Evolutionary conservation across 23 tunicate species (phyloP).

Genomic region (Oikopleura dioica): DNA sequence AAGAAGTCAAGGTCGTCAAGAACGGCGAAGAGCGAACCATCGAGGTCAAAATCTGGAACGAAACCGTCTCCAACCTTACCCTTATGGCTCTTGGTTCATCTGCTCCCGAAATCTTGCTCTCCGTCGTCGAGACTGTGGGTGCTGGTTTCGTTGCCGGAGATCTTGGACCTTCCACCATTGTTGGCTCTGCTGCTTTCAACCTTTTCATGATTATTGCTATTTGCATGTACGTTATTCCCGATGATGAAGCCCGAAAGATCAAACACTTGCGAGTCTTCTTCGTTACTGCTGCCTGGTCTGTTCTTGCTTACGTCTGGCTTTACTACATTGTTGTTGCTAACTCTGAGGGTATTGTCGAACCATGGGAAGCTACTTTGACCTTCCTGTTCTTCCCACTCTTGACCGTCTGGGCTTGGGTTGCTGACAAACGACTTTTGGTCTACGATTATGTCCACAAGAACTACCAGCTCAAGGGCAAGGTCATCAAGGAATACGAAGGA

Average conservation of each 20-base stretch:
- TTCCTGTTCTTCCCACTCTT: constrained; percentile 76
- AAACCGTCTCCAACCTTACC: constrained; percentile 85
- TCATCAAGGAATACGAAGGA: background rate
- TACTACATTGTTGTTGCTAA: constrained; percentile 53
- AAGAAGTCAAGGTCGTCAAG: constrained; percentile 36
- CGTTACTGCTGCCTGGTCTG: constrained; percentile 67
- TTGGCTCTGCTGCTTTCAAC: constrained; percentile 83
- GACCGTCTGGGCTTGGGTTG: constrained; percentile 80
- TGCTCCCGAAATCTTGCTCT: constrained; percentile 95
- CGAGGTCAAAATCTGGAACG: constrained; percentile 84
- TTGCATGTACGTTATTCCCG: constrained; percentile 99
- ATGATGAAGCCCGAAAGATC: constrained; percentile 54
- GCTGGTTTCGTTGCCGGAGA: constrained; percentile 66
- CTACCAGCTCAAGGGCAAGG: background rate
- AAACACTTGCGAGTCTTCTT: constrained; percentile 91
- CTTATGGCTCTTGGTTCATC: constrained; percentile 96
- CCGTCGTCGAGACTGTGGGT: constrained; percentile 60
- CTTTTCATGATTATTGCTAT: constrained; percentile 87
- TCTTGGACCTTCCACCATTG: constrained; percentile 95
- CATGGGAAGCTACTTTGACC: constrained; percentile 86
- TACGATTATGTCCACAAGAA: constrained; percentile 77
- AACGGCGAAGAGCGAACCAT: constrained; percentile 29
- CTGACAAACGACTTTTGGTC: constrained; percentile 66
- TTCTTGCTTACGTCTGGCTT: constrained; percentile 82
- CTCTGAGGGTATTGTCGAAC: constrained; percentile 45